A percentile compares a stretch with the other conserved stretches of the same genome.
phyloP scores from a whole-genome alignment of 2,113 vertebrate species.

The Alligator sinensis region DNA sequence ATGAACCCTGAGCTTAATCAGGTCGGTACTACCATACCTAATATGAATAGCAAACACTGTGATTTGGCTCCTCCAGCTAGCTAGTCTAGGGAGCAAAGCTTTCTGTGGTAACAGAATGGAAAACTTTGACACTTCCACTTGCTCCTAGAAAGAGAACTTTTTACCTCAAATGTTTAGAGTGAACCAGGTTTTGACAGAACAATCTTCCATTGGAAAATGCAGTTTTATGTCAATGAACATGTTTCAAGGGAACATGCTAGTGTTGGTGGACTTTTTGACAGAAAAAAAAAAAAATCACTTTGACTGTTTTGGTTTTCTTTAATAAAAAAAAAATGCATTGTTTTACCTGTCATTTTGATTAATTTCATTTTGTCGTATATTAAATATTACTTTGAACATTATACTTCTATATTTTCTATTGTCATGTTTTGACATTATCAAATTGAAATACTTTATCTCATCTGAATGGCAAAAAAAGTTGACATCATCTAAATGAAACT shows the following conservation, averaged over 20 bases:
- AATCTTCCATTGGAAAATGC: constrained; percentile 52
- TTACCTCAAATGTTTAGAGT: neutral
- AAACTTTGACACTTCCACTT: neutral
- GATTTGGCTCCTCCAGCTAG: neutral
- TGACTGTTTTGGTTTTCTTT: constrained; percentile 34
- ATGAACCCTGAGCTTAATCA: neutral
- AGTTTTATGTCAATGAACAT: constrained; percentile 52
- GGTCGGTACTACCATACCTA: neutral
- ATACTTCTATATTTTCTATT: constrained; percentile 70
- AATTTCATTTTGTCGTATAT: constrained; percentile 74
- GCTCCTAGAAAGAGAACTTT: constrained; percentile 13
- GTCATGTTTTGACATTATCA: constrained; percentile 73
- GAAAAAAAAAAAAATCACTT: accelerated
- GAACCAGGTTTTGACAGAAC: constrained; percentile 39
- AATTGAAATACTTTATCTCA: constrained; percentile 69
- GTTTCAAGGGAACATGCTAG: constrained; percentile 49
- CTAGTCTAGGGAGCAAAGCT: neutral
- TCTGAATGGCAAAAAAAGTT: constrained; percentile 71
- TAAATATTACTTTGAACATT: neutral
- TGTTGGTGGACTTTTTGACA: constrained; percentile 31
- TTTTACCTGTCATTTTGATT: constrained; percentile 72
- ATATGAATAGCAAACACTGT: neutral
- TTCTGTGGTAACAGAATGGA: neutral
- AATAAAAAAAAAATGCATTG: constrained; percentile 42
- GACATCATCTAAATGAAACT: constrained; percentile 61